Percentiles rank a stretch among this genome's conserved stretches.
phyloP scores from a whole-genome alignment of 2,797 vertebrate species.

The Eleutherodactylus coqui region DNA sequence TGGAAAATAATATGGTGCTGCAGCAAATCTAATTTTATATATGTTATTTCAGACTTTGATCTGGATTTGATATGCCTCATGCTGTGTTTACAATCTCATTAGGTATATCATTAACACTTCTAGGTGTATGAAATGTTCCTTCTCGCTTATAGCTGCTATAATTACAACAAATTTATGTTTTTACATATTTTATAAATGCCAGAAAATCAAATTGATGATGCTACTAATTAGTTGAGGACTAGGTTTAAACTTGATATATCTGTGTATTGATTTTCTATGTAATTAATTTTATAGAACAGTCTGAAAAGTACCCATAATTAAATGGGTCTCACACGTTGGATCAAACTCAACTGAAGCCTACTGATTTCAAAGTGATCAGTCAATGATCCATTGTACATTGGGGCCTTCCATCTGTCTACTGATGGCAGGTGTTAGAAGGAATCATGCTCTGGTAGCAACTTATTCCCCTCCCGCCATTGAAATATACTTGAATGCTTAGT shows the following conservation, averaged over 20 bases:
- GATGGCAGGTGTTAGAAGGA: no score
- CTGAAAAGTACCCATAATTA: background rate
- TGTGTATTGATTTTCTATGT: background rate
- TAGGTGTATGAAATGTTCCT: conserved; percentile 31
- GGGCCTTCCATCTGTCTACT: no score
- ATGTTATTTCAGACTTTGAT: background rate
- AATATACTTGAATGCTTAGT: no score
- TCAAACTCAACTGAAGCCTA: background rate
- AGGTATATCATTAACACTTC: conserved; percentile 37
- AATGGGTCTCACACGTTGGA: background rate
- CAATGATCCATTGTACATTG: no score
- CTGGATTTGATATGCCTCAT: background rate
- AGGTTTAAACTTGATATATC: background rate
- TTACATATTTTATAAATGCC: conserved; percentile 15
- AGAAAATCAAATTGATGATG: conserved; percentile 1
- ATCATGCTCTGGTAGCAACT: no score
- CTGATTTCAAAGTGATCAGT: no score
- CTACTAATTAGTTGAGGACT: background rate
- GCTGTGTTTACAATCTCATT: conserved; percentile 26
- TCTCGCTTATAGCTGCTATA: conserved; percentile 1
- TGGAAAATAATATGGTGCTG: background rate
- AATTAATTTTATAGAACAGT: background rate
- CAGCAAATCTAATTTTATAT: background rate
- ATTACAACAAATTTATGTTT: conserved; percentile 35
- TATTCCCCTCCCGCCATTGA: no score